Evolutionary conservation across 2,888 invertebrate species (phyloP).

Genomic region (Plebejus anna): DNA sequence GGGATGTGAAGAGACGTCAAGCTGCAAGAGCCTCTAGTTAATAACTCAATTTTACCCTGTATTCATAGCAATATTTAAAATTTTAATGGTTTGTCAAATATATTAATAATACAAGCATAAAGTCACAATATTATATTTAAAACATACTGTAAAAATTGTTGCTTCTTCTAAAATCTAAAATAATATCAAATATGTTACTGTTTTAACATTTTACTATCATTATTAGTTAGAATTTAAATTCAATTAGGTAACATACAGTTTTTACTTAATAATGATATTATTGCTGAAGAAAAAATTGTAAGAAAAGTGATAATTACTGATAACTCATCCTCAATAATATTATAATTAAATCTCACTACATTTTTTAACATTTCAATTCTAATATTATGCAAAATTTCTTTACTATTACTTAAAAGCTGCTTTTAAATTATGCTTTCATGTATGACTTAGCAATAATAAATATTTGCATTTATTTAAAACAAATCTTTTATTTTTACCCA

Average conservation of each 20-base stretch:
- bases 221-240: not conserved
- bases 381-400: not conserved
- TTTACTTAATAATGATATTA: not conserved
- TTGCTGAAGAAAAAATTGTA: not conserved
- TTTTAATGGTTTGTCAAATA: slow-evolving; percentile 14
- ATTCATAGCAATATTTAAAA: slow-evolving; percentile 20
- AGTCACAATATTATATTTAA: slow-evolving; percentile 13
- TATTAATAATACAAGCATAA: slow-evolving; percentile 19
- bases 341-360: not conserved
- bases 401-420: not conserved
- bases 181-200: not conserved
- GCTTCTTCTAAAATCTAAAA: not conserved
- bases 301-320: no score
- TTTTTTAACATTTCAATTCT: not conserved
- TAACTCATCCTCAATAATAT: not conserved
- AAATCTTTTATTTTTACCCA: not conserved
- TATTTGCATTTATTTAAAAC: not conserved
- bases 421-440: not conserved
- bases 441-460: not conserved
- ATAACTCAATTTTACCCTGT: slow-evolving; percentile 34
- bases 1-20: slow-evolving; percentile 96
- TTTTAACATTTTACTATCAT: not conserved
- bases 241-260: not conserved
- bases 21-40: slow-evolving; percentile 80
- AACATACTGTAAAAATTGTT: not conserved